phyloP scores from a whole-genome alignment of 1,140 invertebrate genomes.

The Druon quercuslanigerum region DNA sequence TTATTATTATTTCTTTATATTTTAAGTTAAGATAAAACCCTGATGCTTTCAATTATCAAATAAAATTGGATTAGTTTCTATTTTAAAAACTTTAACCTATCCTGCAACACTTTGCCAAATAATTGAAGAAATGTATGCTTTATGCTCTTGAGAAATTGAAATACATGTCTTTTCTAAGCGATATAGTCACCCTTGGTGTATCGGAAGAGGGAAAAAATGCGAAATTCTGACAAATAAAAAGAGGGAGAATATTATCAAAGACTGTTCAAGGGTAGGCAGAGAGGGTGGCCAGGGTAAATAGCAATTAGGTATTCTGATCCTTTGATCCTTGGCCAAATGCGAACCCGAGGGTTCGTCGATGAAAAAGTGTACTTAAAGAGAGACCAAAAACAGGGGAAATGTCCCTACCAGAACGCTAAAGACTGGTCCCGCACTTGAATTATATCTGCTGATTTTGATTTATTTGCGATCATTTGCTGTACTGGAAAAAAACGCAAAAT shows the following conservation, averaged over 20 bases:
- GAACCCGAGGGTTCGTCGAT: slow-evolving; percentile 27
- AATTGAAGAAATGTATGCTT: no score
- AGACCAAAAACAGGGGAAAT: neutral
- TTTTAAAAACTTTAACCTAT: no score
- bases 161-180: neutral
- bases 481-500: no score
- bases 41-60: no score
- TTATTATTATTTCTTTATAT: no score
- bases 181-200: neutral
- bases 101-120: no score
- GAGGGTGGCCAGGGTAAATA: slow-evolving; percentile 51
- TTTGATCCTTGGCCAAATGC: slow-evolving; percentile 54
- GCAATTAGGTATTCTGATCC: slow-evolving; percentile 54
- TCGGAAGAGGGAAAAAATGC: neutral
- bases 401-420: no score
- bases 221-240: neutral
- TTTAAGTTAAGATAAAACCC: no score
- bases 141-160: neutral
- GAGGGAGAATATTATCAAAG: slow-evolving; percentile 26
- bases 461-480: no score
- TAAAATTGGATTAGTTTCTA: no score
- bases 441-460: no score
- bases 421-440: no score
- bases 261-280: neutral
- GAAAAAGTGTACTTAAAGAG: slow-evolving; percentile 40